Conservation (phyloP, 2,113 vertebrate species). For the Laterallus jamaicensis region DNA sequence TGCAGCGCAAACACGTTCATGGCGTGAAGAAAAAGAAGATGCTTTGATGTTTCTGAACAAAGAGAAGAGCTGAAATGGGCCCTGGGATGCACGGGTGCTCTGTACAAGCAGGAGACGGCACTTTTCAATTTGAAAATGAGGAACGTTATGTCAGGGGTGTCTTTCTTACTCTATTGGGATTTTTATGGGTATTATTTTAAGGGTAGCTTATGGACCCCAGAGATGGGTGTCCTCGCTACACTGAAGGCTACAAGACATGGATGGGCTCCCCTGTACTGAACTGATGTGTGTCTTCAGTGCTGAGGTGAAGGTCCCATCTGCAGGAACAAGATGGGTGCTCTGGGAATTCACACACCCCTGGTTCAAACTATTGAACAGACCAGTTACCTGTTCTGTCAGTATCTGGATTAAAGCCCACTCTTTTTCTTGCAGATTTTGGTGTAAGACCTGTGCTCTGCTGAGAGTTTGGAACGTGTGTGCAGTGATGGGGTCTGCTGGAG, state of each 20-base stretch:
- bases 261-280: rapidly evolving
- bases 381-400: neutral
- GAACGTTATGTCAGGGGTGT: neutral
- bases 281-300: neutral
- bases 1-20: neutral
- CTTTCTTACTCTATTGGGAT: neutral
- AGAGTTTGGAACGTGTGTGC: neutral
- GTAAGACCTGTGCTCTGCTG: neutral
- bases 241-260: neutral
- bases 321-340: neutral
- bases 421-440: neutral
- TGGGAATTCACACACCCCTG: neutral
- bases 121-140: neutral
- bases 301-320: neutral
- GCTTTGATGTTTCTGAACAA: neutral
- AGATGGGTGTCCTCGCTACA: neutral
- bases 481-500: neutral
- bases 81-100: neutral
- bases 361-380: neutral
- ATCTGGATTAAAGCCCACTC: neutral
- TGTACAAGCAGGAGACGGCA: neutral
- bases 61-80: neutral
- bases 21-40: neutral
- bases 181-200: neutral
- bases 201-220: neutral